These are phyloP conservation scores for Agraylea sexmaculata DNA, from an alignment of 1,140 invertebrate species.

Conservation along the genomic window DNA sequence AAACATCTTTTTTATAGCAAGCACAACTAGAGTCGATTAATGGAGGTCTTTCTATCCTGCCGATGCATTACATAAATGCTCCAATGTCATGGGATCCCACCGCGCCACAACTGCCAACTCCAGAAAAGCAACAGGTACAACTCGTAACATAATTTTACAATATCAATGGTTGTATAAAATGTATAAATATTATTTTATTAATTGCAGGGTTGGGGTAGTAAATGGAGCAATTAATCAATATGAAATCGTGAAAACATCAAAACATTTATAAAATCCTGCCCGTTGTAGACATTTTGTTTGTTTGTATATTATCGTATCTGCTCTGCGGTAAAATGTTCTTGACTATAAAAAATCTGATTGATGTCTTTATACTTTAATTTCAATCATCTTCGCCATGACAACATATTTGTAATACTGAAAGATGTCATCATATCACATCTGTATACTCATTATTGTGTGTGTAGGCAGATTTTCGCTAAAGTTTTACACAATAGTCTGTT, in stretches of 20 bases:
- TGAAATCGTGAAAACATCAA: background rate
- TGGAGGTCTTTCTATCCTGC: too few relatives aligned
- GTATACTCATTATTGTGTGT: too few relatives aligned
- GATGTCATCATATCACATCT: too few relatives aligned
- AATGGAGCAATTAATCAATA: slow-evolving; percentile 17
- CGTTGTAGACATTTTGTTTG: slow-evolving; percentile 1
- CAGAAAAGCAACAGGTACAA: slow-evolving; percentile 12
- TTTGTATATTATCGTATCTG: slow-evolving; percentile 11
- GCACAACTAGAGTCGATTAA: too few relatives aligned
- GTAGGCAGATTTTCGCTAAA: too few relatives aligned
- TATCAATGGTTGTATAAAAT: background rate
- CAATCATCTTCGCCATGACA: too few relatives aligned
- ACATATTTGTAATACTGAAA: too few relatives aligned
- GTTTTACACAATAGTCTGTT: too few relatives aligned
- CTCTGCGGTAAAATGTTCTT: slow-evolving; percentile 7
- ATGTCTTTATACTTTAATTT: slow-evolving; percentile 10
- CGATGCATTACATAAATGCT: too few relatives aligned
- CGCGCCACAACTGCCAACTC: slow-evolving; percentile 18
- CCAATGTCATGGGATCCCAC: too few relatives aligned
- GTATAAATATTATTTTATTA: background rate
- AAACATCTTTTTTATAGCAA: too few relatives aligned
- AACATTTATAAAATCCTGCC: background rate
- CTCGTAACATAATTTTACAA: background rate
- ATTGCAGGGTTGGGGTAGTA: slow-evolving; percentile 16
- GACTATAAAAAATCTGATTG: too few relatives aligned